These are phyloP conservation scores for Clytia hemisphaerica DNA, from an alignment of 30 jellyfish, hydroid and myxozoan genomes.

Conservation along the genomic window DNA sequence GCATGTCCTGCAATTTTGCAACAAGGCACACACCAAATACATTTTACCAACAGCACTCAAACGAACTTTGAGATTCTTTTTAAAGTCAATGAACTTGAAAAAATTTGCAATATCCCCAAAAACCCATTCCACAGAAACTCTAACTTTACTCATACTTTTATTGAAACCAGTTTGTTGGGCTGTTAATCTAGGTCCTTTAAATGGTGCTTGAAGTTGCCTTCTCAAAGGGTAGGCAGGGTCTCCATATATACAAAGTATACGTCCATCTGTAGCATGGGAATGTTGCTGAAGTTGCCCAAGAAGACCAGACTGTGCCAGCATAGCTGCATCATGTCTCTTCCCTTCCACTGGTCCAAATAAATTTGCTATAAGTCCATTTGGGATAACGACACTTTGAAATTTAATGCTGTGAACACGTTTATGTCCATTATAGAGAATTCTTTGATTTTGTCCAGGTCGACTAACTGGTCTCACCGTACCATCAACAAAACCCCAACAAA, in stretches of 20 bases:
- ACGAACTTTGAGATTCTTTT: conserved; percentile 47
- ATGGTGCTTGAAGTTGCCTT: conserved; percentile 36
- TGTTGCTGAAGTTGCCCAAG: conserved; percentile 23
- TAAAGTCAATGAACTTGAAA: conserved; percentile 50
- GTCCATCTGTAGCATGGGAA: conserved; percentile 13
- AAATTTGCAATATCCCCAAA: conserved; percentile 64
- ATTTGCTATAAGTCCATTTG: conserved; percentile 62
- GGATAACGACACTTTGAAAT: too few relatives aligned
- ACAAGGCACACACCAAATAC: conserved; percentile 41
- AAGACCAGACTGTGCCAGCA: conserved; percentile 18
- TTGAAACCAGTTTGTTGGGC: conserved; percentile 35
- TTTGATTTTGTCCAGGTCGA: neutral
- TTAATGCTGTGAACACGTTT: too few relatives aligned
- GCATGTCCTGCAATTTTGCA: conserved; percentile 38
- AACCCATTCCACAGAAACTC: conserved; percentile 67
- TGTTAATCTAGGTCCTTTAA: conserved; percentile 14
- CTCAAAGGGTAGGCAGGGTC: too few relatives aligned
- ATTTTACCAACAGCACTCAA: conserved; percentile 49
- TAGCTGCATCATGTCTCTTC: conserved; percentile 7
- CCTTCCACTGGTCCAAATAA: conserved; percentile 55
- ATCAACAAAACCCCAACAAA: conserved; percentile 53
- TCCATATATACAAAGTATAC: conserved; percentile 24
- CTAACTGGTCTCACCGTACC: conserved; percentile 58
- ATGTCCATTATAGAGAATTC: too few relatives aligned
- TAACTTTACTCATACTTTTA: conserved; percentile 44